Evolutionary conservation across 2,888 invertebrate species (phyloP).

Genomic region (Caradrina clavipalpis): DNA sequence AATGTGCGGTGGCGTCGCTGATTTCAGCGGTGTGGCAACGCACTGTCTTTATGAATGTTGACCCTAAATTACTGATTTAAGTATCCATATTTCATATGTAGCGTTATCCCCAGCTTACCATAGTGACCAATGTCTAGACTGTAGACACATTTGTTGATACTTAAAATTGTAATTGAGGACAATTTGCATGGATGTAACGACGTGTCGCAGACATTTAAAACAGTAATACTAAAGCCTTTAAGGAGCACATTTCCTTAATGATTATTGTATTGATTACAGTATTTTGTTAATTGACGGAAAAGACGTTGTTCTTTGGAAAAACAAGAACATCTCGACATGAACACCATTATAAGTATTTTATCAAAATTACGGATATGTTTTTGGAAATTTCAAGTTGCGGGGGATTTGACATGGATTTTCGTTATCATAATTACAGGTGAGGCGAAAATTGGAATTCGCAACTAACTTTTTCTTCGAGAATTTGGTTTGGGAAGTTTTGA

Average conservation of each 20-base stretch:
- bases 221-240: neutral
- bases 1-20: no score
- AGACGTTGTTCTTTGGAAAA: neutral
- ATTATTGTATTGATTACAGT: neutral
- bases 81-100: conserved; percentile 45
- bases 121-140: conserved; percentile 39
- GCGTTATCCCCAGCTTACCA: conserved; percentile 23
- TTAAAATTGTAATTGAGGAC: conserved; percentile 31
- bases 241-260: conserved; percentile 4
- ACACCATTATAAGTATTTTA: neutral
- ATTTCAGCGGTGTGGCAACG: neutral
- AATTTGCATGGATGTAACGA: conserved; percentile 21
- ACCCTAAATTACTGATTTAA: conserved; percentile 20
- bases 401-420: neutral
- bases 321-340: neutral
- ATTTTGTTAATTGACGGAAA: neutral
- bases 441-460: conserved; percentile 6
- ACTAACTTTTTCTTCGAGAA: neutral
- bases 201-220: conserved; percentile 17
- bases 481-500: neutral
- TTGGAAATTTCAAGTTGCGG: neutral
- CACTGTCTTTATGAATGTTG: neutral
- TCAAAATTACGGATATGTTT: neutral
- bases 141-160: conserved; percentile 37
- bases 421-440: neutral